Base-by-base conservation (phyloP, 35 echinoderm and acorn worm species). In the Heliocidaris erythrogramma region DNA sequence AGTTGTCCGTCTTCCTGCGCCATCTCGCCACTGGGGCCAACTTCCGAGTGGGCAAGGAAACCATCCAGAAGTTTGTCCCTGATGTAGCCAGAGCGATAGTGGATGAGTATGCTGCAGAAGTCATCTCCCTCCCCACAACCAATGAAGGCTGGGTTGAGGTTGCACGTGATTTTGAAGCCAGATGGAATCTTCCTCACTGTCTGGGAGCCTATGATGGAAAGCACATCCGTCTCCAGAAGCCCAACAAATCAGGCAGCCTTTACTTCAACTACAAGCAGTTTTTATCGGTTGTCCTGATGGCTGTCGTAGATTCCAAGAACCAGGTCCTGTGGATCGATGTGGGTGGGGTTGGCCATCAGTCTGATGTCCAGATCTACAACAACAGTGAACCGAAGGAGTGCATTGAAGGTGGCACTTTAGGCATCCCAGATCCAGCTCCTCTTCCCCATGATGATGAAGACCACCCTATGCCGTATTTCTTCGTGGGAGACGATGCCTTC, bases 121-220 rank as follows among this genome's bases (percentile, higher is more conserved):
- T 86, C 85, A 86, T 86, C 10, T 86, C 85, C 85, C 85, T 86
- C 85, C 85, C 85, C 85, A 86, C 85, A 86, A 86, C 85, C 85
- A 86, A 86, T 86, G 85, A 86, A 86, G 85, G 85, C 85, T 86
- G 85, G 85, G 13, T 86, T 86, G 85, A 86, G 85, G 85, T 86
- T 86, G 85, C 85, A 86, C 13, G 85, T 86, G 85, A 86, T 86
- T 86, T 86, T 86, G 85, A 86, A 86, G 85, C 90, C 90, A 92
- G 59, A 49, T 95, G 94, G 96, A 96, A 96, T 88, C 5, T 96
- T 21, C 94, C 94, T 52, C 87, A 96, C 53, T 31, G 30, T 31
- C n/a, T 92, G 12, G 94, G 94, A 18, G 94, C 97, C 27, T 50
- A 95, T 1, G 95, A 97, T 92, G 97, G 95, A 18, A 97, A 97